phyloP scores from a whole-genome alignment of 2,113 vertebrate genomes.

The Dromiciops gliroides region DNA sequence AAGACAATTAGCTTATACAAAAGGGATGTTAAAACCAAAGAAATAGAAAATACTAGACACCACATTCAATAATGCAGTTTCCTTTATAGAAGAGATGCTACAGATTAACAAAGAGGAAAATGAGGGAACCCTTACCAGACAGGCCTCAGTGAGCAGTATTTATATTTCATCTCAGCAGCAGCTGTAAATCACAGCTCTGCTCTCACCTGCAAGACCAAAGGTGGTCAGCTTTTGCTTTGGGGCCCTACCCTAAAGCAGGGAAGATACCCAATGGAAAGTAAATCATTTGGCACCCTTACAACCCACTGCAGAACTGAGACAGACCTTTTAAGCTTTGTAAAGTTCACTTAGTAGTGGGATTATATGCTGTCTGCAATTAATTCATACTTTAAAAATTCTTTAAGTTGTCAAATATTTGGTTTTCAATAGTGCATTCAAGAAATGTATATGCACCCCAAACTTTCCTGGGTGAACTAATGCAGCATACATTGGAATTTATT shows the following conservation, averaged over 20 bases:
- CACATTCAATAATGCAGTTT: neutral
- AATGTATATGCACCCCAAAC: neutral
- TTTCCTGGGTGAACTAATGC: neutral
- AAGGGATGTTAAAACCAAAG: conserved; percentile 36
- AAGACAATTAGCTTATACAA: conserved; percentile 44
- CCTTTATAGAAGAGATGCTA: conserved; percentile 54
- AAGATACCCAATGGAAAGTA: conserved; percentile 8
- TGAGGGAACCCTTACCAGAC: neutral
- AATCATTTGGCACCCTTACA: conserved; percentile 41
- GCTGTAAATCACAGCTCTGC: conserved; percentile 21
- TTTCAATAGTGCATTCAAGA: conserved; percentile 58
- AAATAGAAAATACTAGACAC: conserved; percentile 31
- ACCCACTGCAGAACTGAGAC: conserved; percentile 19
- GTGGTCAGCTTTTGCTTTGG: conserved; percentile 34
- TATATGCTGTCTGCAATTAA: conserved; percentile 13
- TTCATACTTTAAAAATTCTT: conserved; percentile 29
- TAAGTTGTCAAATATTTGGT: conserved; percentile 69
- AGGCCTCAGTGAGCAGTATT: neutral
- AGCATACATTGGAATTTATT: neutral
- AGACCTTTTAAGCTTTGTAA: conserved; percentile 20
- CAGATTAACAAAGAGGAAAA: neutral
- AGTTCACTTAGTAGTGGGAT: conserved; percentile 38
- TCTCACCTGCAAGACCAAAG: neutral
- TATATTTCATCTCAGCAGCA: conserved; percentile 37
- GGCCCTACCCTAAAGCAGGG: conserved; percentile 6